Percentiles rank a stretch among this genome's conserved stretches.
Conservation (phyloP, 1,140 invertebrate species). For the Neodiprion pinetum region DNA sequence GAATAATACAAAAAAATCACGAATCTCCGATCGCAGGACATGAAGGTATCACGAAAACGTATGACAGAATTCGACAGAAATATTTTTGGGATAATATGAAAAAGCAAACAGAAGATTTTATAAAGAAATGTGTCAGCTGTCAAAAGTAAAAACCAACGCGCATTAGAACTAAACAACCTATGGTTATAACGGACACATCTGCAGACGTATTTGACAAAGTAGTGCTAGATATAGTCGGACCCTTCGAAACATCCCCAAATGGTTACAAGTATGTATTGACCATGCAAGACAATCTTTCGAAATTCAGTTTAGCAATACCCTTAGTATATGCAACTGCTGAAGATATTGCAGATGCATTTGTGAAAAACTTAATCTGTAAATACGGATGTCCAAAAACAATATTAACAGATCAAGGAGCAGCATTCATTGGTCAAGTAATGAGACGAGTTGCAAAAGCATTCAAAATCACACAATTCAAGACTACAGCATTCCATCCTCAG, state of each 20-base stretch:
- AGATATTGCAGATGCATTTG: conserved; percentile 33
- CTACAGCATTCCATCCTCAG: conserved; percentile 37
- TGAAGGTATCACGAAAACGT: conserved; percentile 29
- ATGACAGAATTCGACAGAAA: conserved; percentile 12
- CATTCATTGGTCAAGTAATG: conserved; percentile 34
- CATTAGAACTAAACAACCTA: neutral
- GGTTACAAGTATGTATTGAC: conserved; percentile 27
- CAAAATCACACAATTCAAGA: conserved; percentile 32
- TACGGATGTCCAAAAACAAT: conserved; percentile 37
- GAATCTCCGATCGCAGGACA: conserved; percentile 27
- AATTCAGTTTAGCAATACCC: conserved; percentile 33
- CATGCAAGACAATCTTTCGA: conserved; percentile 41
- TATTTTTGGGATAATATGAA: conserved; percentile 27
- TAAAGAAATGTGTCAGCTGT: conserved; percentile 27
- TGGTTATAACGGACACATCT: conserved; percentile 26
- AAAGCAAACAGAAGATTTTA: conserved; percentile 19
- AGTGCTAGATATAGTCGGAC: conserved; percentile 26
- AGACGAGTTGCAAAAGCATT: conserved; percentile 33
- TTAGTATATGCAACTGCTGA: conserved; percentile 29
- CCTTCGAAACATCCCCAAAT: conserved; percentile 13
- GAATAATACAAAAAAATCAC: neutral
- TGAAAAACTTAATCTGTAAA: conserved; percentile 31
- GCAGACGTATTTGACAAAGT: conserved; percentile 27
- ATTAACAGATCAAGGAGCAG: conserved; percentile 40
- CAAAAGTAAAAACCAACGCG: conserved; percentile 27